Evolutionary conservation across 2,113 vertebrate species (phyloP).

Genomic region (Eolophus roseicapilla): DNA sequence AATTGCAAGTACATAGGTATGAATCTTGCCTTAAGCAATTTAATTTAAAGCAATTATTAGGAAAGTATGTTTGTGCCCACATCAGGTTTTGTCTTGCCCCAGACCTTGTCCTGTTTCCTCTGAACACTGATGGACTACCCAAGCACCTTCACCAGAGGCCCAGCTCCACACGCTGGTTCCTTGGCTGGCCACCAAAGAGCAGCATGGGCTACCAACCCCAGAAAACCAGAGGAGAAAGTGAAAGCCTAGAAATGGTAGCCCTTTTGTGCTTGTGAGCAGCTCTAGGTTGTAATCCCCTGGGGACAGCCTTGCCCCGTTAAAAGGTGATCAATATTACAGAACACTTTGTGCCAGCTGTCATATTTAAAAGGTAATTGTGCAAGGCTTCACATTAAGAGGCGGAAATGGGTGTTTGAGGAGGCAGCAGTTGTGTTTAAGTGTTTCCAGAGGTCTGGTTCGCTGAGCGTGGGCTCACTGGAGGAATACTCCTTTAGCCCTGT

Average conservation of each 20-base stretch:
- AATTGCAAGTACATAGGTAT: background rate
- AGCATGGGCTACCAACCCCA: background rate
- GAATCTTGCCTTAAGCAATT: background rate
- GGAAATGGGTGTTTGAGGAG: background rate
- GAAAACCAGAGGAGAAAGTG: background rate
- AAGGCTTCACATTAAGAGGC: background rate
- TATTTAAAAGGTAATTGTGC: background rate
- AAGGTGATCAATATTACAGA: background rate
- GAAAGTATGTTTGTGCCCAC: background rate
- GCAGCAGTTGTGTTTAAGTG: background rate
- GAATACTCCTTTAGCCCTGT: background rate
- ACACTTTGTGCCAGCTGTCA: background rate
- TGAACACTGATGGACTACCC: background rate
- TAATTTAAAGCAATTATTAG: background rate
- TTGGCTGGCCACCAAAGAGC: background rate
- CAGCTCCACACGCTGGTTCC: background rate
- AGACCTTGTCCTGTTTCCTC: background rate
- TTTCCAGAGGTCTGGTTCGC: background rate
- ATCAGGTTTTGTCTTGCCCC: background rate
- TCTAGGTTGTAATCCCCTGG: background rate
- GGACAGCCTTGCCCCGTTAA: background rate
- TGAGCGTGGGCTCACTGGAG: background rate
- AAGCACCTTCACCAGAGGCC: background rate
- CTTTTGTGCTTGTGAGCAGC: background rate
- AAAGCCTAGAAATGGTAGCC: background rate